These are phyloP conservation scores for Grus americana DNA, from an alignment of 2,113 vertebrate species.

Conservation along the genomic window DNA sequence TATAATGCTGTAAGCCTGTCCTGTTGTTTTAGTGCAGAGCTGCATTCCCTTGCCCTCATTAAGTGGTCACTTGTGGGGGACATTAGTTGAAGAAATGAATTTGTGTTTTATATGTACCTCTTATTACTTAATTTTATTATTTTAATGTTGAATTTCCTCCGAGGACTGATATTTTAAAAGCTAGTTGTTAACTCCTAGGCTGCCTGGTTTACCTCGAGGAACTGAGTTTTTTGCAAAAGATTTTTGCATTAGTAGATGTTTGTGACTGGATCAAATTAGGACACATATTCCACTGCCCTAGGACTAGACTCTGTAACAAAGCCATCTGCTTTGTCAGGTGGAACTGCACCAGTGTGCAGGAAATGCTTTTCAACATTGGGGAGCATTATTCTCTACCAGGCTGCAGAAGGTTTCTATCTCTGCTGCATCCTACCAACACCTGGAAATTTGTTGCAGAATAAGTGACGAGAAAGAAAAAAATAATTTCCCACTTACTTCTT, in stretches of 20 bases:
- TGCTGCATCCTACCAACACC: background rate
- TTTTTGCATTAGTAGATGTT: background rate
- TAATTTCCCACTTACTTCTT: background rate
- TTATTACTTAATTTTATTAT: background rate
- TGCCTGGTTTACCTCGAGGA: background rate
- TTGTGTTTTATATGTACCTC: background rate
- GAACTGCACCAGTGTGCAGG: background rate
- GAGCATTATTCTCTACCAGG: background rate
- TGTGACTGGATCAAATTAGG: background rate
- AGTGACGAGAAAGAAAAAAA: background rate
- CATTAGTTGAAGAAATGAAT: background rate
- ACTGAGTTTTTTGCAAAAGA: background rate
- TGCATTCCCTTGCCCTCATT: background rate
- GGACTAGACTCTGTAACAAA: background rate
- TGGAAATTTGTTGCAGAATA: background rate
- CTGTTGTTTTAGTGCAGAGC: background rate
- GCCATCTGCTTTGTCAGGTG: background rate
- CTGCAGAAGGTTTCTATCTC: background rate
- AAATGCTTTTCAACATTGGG: background rate
- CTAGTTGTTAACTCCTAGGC: background rate
- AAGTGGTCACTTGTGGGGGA: background rate
- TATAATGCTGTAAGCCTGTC: background rate
- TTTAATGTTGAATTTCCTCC: background rate
- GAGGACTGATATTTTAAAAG: background rate
- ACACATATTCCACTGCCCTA: background rate